These are phyloP conservation scores for Schizopygopsis malacanthus DNA, from an alignment of 2,797 vertebrate species.

Conservation along the genomic window DNA sequence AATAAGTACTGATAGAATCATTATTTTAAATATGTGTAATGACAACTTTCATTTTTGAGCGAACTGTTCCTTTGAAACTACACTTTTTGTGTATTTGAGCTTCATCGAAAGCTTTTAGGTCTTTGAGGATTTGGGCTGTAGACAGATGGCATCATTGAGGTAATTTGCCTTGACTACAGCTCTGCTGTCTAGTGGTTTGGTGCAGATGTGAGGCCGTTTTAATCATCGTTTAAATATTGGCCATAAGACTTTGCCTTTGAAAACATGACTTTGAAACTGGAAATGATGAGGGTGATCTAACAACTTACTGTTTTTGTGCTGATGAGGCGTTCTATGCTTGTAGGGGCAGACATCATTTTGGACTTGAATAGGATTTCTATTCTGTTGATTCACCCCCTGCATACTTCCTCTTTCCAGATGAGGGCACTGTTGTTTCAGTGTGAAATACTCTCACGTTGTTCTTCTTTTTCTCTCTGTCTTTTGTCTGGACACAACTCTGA, in stretches of 20 bases:
- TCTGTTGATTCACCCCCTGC: background rate
- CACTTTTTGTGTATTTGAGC: background rate
- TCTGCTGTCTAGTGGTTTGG: slow-evolving; percentile 31
- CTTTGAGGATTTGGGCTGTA: slow-evolving; percentile 13
- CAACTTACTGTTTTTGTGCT: background rate
- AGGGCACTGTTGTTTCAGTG: slow-evolving; percentile 74
- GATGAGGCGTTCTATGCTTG: background rate
- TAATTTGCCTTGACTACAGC: slow-evolving; percentile 20
- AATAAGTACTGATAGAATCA: background rate
- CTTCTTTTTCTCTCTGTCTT: background rate
- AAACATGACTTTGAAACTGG: background rate
- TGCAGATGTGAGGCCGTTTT: background rate
- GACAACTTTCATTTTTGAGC: background rate
- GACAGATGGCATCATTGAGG: slow-evolving; percentile 40
- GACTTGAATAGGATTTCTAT: background rate
- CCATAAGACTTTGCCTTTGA: background rate
- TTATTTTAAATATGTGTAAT: background rate
- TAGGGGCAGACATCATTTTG: background rate
- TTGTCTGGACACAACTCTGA: slow-evolving; percentile 18
- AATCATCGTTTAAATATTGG: background rate
- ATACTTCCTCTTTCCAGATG: slow-evolving; percentile 66
- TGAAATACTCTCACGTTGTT: background rate
- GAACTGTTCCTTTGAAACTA: background rate
- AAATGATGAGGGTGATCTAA: background rate
- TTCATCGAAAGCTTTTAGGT: slow-evolving; percentile 4